Percentiles rank a stretch among this genome's conserved stretches.
Evolutionary conservation across 1,140 invertebrate species (phyloP).

Genomic region (Nomia melanderi): DNA sequence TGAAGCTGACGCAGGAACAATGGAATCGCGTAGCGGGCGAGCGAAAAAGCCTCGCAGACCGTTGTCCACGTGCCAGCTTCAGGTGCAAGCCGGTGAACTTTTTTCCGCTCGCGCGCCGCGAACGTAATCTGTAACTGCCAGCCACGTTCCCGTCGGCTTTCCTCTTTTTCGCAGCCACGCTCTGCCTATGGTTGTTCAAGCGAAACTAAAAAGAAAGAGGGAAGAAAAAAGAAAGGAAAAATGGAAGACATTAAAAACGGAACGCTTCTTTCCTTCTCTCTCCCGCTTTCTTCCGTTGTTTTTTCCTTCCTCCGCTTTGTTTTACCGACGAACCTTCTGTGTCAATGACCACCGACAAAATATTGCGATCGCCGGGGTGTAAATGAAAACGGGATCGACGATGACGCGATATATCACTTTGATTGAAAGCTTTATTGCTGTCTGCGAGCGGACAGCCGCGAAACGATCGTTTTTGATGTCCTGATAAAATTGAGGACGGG

Average conservation of each 20-base stretch:
- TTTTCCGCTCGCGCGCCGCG: slow-evolving; percentile 39
- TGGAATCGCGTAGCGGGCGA: slow-evolving; percentile 24
- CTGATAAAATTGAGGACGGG: not conserved
- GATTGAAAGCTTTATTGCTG: slow-evolving; percentile 7
- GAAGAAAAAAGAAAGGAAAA: not conserved
- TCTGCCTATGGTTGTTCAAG: not conserved
- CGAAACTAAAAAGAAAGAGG: not conserved
- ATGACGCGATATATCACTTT: slow-evolving; percentile 11
- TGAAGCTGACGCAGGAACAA: slow-evolving; percentile 60
- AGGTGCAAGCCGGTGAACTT: slow-evolving; percentile 48
- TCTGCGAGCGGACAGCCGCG: not conserved
- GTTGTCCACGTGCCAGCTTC: slow-evolving; percentile 62
- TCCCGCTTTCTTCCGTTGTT: not conserved
- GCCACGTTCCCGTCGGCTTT: slow-evolving; percentile 29
- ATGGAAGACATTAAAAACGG: no score
- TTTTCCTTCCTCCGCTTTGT: not conserved
- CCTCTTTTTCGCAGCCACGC: slow-evolving; percentile 35
- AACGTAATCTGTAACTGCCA: slow-evolving; percentile 51
- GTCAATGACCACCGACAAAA: not conserved
- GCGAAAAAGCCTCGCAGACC: slow-evolving; percentile 43
- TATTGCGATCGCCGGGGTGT: not conserved
- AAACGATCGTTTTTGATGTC: not conserved
- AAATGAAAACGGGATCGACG: not conserved
- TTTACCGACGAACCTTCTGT: not conserved
- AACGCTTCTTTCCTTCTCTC: no score